Evolutionary conservation across 2,888 invertebrate genomes (phyloP).

Genomic region (Lasioglossum villosulum): DNA sequence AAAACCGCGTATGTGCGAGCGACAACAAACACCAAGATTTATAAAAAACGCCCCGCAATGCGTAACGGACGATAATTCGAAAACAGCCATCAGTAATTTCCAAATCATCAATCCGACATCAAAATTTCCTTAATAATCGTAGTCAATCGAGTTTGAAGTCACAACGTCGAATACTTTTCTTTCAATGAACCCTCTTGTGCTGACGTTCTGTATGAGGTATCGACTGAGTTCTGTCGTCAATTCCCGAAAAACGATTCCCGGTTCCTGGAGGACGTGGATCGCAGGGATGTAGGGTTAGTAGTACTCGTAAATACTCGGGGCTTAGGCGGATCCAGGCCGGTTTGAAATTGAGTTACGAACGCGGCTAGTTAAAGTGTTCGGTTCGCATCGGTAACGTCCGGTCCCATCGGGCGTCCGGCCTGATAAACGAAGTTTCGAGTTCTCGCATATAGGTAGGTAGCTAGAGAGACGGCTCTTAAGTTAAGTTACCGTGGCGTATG

Average conservation of each 20-base stretch:
- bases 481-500: constrained; percentile 53
- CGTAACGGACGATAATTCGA: no score
- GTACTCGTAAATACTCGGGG: constrained; percentile 61
- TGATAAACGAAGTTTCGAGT: constrained; percentile 68
- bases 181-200: fast-evolving
- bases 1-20: no score
- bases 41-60: no score
- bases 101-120: no score
- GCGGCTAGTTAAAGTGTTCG: constrained; percentile 71
- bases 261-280: constrained; percentile 54
- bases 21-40: no score
- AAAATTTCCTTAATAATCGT: not conserved
- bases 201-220: not conserved
- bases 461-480: constrained; percentile 39
- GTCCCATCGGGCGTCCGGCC: constrained; percentile 62
- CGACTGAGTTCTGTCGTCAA: constrained; percentile 49
- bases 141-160: not conserved
- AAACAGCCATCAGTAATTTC: no score
- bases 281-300: not conserved
- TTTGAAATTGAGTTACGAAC: constrained; percentile 73
- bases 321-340: constrained; percentile 55
- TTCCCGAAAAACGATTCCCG: constrained; percentile 52
- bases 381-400: constrained; percentile 71
- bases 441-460: constrained; percentile 32
- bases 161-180: not conserved